These are phyloP conservation scores for Zingel zingel DNA, from an alignment of 2,113 vertebrate species.

Conservation along the genomic window DNA sequence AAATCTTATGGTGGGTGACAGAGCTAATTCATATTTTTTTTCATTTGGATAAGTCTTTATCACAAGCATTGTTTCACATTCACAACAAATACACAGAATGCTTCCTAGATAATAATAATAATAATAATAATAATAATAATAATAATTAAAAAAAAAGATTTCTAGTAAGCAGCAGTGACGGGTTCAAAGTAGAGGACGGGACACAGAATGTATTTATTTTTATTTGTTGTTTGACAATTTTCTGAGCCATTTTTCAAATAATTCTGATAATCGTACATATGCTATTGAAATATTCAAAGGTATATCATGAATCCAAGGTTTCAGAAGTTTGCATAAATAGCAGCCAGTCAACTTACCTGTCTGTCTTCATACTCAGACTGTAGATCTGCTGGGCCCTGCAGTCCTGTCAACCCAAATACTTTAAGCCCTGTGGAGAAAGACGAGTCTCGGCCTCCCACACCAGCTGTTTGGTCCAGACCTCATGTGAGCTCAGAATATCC, in stretches of 20 bases:
- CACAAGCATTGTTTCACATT: background rate
- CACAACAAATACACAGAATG: background rate
- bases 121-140: too few relatives aligned
- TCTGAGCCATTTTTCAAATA: background rate
- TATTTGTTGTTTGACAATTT: background rate
- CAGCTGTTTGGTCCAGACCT: conserved; percentile 9
- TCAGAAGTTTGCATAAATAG: too few relatives aligned
- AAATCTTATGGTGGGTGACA: conserved; percentile 29
- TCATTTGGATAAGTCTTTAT: background rate
- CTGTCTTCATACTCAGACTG: conserved; percentile 28
- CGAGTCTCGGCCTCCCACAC: background rate
- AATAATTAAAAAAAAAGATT: background rate
- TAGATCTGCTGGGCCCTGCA: conserved; percentile 20
- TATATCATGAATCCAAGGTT: background rate
- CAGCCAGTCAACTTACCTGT: background rate
- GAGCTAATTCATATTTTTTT: background rate
- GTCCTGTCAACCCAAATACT: background rate
- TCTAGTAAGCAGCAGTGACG: background rate
- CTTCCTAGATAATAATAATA: background rate
- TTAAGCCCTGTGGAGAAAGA: conserved; percentile 9
- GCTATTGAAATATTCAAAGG: background rate
- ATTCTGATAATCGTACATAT: background rate
- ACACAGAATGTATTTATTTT: background rate
- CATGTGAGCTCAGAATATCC: conserved; percentile 30
- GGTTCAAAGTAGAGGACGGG: too few relatives aligned